Conservation (phyloP, 2,113 vertebrate species). For the Pachyramphus minor region DNA sequence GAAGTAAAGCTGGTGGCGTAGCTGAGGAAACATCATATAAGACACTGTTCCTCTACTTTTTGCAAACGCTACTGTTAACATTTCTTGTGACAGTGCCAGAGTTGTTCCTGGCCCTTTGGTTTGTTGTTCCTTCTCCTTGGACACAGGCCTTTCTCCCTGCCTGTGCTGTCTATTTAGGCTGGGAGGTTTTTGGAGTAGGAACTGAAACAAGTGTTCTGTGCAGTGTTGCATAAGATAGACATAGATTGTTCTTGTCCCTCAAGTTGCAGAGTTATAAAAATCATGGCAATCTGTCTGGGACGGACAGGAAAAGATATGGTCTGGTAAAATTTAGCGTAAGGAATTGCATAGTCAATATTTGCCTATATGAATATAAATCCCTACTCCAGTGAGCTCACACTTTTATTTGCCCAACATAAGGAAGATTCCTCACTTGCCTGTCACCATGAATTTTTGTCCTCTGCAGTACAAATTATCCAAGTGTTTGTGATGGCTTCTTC, state of each 20-base stretch:
- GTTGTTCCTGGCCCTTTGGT: background rate
- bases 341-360: background rate
- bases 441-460: background rate
- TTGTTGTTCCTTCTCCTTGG: background rate
- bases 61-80: background rate
- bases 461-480: background rate
- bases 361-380: background rate
- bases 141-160: background rate
- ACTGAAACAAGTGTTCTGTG: background rate
- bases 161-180: background rate
- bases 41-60: background rate
- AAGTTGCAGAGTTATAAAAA: background rate
- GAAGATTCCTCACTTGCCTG: background rate
- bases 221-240: background rate
- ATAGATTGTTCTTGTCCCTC: background rate
- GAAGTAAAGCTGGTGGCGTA: background rate
- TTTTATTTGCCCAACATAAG: background rate
- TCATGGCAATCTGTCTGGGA: background rate
- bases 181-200: background rate
- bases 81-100: background rate
- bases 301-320: background rate
- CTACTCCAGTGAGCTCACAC: rapidly evolving
- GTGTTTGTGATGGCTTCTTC: background rate
- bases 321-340: background rate
- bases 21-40: background rate